Evolutionary conservation across 2,113 vertebrate genomes (phyloP), one percentile per base, ranked within the genome.

Genomic region (Neodontobutis hainanensis): DNA sequence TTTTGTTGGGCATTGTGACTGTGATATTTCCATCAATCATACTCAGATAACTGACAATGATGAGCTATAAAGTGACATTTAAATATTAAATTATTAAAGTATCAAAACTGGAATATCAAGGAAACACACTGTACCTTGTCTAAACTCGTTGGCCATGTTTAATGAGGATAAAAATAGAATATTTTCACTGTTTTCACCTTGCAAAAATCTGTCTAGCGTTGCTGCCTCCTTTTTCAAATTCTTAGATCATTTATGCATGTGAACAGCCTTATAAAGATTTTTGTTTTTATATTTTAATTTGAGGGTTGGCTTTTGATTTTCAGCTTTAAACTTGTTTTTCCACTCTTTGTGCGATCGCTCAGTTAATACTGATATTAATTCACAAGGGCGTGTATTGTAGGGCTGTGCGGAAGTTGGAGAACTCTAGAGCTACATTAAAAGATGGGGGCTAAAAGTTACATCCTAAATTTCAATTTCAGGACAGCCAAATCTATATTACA

Each of bases 371-470:
- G 32, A 65, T 61, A 56, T 51, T 42, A 65, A 80, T 65, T 59
- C 14, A 65, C 56, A 46, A 46, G 10, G 14, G 38, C 36, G 27
- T 59, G 53, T 27, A 40, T 66, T 67, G 3, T 14, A 62, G 48
- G 10, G 44, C 32, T 55, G 12, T 71, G 50, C 49, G 36, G 15
- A 51, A 65, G 19, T 73, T 46, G 48, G 35, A 40, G 46, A n/a
- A 66, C 42, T 68, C 75, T 38, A 73, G 65, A 67, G 43, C 38
- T n/a, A 66, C 63, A 81, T 79, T 45, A 78, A 81, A 71, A 70
- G 47, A 50, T 16, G 40, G 48, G 49, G 45, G 34, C 36, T 53
- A 51, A 8, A 32, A 60, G 15, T 44, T 65, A 8, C 3, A 14
- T 68, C 48, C 70, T 69, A 49, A 4, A 73, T 46, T 53, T 75